Conservation (phyloP, 2,113 vertebrate species). For the Poeciliopsis occidentalis region DNA sequence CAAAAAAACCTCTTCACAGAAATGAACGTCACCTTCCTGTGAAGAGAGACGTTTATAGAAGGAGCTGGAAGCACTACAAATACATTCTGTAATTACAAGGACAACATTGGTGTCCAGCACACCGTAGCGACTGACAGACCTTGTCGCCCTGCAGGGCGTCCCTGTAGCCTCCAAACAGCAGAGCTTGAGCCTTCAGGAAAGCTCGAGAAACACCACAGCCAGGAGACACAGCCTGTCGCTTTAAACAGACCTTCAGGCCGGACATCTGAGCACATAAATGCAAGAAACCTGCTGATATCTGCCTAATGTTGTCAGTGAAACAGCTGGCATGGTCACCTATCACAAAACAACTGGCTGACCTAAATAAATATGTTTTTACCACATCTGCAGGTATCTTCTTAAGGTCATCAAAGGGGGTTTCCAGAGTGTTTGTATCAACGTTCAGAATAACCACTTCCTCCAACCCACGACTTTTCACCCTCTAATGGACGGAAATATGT, state of each 20-base stretch:
- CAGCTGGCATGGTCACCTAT: neutral
- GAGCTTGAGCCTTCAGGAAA: slow-evolving; percentile 86
- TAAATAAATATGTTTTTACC: slow-evolving; percentile 71
- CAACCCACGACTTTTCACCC: slow-evolving; percentile 79
- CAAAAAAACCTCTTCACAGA: slow-evolving; percentile 84
- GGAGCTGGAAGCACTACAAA: neutral
- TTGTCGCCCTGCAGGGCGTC: slow-evolving; percentile 77
- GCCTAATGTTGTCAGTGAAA: neutral
- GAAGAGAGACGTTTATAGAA: neutral
- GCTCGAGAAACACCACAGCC: slow-evolving; percentile 87
- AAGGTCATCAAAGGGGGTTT: slow-evolving; percentile 86
- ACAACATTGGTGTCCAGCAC: neutral
- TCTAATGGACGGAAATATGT: slow-evolving; percentile 69
- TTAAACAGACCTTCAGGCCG: slow-evolving; percentile 82
- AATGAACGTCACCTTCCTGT: slow-evolving; percentile 81
- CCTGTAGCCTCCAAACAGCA: slow-evolving; percentile 88
- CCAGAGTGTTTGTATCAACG: slow-evolving; percentile 87
- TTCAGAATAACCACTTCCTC: slow-evolving; percentile 92
- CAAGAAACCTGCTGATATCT: neutral
- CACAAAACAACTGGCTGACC: neutral
- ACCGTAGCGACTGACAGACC: slow-evolving; percentile 41
- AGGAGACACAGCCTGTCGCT: slow-evolving; percentile 81
- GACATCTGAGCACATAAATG: slow-evolving; percentile 75
- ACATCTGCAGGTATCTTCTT: slow-evolving; percentile 86
- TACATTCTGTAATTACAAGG: neutral